These are phyloP conservation scores for Siderastrea siderea DNA, from an alignment of 92 coral and sea anemone species.

Conservation along the genomic window DNA sequence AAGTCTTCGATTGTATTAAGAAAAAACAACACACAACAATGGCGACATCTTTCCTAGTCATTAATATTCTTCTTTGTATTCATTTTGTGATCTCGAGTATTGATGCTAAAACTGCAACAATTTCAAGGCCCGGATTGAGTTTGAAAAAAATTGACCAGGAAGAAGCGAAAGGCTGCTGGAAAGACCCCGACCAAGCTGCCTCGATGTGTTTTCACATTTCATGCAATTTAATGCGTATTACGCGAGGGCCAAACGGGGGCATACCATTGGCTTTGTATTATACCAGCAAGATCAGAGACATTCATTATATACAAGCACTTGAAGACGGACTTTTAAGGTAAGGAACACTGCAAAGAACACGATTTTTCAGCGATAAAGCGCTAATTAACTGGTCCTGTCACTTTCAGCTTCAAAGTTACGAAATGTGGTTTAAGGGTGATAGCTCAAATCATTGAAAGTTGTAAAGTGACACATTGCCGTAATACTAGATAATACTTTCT, in stretches of 20 bases:
- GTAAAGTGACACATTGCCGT: too few species aligned
- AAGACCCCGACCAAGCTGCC: not conserved
- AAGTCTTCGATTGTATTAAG: not conserved
- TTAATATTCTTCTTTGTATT: not conserved
- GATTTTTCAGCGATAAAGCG: too few species aligned
- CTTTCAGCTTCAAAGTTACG: too few species aligned
- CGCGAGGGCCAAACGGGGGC: not conserved
- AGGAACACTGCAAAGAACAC: not conserved
- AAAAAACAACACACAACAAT: not conserved
- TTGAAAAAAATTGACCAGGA: not conserved
- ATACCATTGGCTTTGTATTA: not conserved
- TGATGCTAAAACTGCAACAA: not conserved
- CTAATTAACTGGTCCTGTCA: too few species aligned
- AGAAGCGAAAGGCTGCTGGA: slow-evolving; percentile 12
- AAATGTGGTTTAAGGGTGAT: too few species aligned
- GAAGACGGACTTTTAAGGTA: slow-evolving; percentile 52
- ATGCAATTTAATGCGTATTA: not conserved
- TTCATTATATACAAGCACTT: slow-evolving; percentile 40
- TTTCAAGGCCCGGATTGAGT: not conserved
- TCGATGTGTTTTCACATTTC: slow-evolving; percentile 26
- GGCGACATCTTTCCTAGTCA: not conserved
- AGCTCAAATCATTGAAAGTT: too few species aligned
- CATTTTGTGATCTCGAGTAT: not conserved
- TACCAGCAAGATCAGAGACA: slow-evolving; percentile 4
- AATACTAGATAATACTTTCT: too few species aligned